phyloP scores from a whole-genome alignment of 2,797 vertebrate species.

The Margarornis squamiger region DNA sequence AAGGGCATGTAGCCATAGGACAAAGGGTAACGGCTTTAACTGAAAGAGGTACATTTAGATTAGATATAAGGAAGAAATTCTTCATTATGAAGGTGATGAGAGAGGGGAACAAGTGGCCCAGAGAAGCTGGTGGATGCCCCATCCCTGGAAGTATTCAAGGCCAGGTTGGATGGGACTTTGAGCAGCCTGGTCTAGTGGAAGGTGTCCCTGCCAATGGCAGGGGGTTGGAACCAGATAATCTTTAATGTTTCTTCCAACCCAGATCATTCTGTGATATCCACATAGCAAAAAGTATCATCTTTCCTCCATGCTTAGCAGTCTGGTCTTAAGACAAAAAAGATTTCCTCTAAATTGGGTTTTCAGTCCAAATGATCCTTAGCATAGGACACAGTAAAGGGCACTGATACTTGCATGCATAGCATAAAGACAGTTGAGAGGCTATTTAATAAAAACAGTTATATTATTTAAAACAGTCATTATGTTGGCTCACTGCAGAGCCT shows the following conservation, averaged over 20 bases:
- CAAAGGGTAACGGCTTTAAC: neutral
- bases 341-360: neutral
- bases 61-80: neutral
- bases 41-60: neutral
- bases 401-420: neutral
- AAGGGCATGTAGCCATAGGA: neutral
- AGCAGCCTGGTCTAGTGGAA: neutral
- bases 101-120: neutral
- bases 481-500: neutral
- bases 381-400: neutral
- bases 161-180: neutral
- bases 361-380: neutral
- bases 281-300: neutral
- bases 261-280: neutral
- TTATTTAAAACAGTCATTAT: neutral
- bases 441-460: neutral
- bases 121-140: neutral
- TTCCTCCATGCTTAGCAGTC: neutral
- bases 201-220: neutral
- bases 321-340: neutral
- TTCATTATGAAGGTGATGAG: neutral
- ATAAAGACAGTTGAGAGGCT: neutral
- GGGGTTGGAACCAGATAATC: neutral
- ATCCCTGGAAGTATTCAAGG: fast-evolving
- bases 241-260: neutral